Conservation (phyloP, 2,888 invertebrate genomes). For the Rhagonycha fulva region DNA sequence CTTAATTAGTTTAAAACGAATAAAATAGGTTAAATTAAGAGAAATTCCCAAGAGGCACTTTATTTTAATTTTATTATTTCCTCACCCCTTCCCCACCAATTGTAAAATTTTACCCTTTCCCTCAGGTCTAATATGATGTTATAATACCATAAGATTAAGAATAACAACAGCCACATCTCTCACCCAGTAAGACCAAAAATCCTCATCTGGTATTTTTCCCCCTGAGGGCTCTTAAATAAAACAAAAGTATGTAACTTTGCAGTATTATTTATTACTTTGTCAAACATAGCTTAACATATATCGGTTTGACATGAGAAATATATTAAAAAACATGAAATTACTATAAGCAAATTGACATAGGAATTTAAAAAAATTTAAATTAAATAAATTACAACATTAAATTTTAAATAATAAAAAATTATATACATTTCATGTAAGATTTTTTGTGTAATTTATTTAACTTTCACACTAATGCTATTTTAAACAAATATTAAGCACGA, state of each 20-base stretch:
- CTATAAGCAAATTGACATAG: constrained; percentile 6
- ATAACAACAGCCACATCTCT: too few species aligned
- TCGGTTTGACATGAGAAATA: constrained; percentile 24
- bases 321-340: constrained; percentile 14
- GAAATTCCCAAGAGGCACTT: too few species aligned
- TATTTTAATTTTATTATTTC: too few species aligned
- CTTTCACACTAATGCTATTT: constrained; percentile 25
- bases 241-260: not conserved
- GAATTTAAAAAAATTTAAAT: constrained; percentile 2
- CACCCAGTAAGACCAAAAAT: too few species aligned
- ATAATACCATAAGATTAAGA: too few species aligned
- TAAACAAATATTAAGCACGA: constrained; percentile 26
- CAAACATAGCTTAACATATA: constrained; percentile 28
- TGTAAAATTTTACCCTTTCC: too few species aligned
- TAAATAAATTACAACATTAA: constrained; percentile 27
- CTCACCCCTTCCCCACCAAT: too few species aligned
- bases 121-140: too few species aligned
- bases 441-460: constrained; percentile 20
- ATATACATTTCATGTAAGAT: constrained; percentile 7
- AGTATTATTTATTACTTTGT: constrained; percentile 20
- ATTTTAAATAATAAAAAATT: not conserved
- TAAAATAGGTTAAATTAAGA: too few species aligned
- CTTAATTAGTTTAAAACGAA: too few species aligned
- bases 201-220: too few species aligned
- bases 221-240: not conserved